These are phyloP conservation scores for Catharus bicknelli DNA, from an alignment of 2,113 vertebrate species.

Conservation along the genomic window DNA sequence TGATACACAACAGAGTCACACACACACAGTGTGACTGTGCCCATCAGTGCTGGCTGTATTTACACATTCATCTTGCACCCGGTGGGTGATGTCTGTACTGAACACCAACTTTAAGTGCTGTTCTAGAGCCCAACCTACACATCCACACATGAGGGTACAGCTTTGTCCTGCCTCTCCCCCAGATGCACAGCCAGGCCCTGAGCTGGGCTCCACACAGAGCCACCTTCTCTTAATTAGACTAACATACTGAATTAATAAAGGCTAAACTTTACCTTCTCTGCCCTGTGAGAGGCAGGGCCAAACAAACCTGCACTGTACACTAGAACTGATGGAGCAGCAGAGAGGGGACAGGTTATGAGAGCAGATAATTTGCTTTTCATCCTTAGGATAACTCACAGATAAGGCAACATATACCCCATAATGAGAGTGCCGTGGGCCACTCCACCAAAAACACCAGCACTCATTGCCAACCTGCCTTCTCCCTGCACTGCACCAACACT, in stretches of 20 bases:
- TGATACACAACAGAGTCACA: neutral
- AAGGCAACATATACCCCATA: neutral
- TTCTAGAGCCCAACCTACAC: neutral
- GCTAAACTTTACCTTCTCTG: neutral
- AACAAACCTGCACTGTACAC: neutral
- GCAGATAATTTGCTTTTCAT: neutral
- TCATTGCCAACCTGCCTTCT: neutral
- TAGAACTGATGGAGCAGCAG: neutral
- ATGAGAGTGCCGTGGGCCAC: fast-evolving
- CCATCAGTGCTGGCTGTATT: neutral
- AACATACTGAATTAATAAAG: neutral
- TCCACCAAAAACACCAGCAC: neutral
- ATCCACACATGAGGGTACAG: fast-evolving
- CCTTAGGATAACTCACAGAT: neutral
- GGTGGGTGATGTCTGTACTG: neutral
- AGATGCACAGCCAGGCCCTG: neutral
- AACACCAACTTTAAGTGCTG: neutral
- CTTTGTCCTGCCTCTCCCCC: neutral
- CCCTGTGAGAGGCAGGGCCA: neutral
- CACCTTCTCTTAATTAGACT: neutral
- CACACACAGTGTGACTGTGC: too few species aligned
- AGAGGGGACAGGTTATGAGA: neutral
- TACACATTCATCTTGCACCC: neutral
- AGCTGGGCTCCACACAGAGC: neutral
- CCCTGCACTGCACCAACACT: neutral